Percentiles rank a stretch among this genome's conserved stretches.
phyloP scores from a whole-genome alignment of 2,113 vertebrate species.

The Onychostruthus taczanowskii region DNA sequence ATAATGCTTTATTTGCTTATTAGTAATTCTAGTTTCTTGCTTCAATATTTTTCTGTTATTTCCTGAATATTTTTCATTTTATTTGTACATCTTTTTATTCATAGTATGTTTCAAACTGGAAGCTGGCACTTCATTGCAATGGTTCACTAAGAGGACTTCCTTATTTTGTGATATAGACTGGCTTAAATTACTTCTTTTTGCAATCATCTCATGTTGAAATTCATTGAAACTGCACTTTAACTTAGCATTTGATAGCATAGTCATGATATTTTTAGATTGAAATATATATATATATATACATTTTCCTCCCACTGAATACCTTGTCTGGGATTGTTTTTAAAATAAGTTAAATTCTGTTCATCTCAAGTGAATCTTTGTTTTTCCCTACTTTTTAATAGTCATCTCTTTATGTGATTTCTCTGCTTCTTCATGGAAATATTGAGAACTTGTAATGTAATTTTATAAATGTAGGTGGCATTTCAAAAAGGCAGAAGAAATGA shows the following conservation, averaged over 20 bases:
- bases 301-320: background rate
- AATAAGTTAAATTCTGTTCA: background rate
- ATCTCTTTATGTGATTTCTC: background rate
- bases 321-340: conserved; percentile 24
- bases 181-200: background rate
- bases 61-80: background rate
- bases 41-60: background rate
- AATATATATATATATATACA: background rate
- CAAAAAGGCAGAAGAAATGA: conserved; percentile 25
- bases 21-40: background rate
- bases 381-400: conserved; percentile 5
- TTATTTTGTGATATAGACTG: background rate
- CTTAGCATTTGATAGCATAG: background rate
- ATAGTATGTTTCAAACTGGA: background rate
- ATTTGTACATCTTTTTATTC: background rate
- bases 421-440: conserved; percentile 24
- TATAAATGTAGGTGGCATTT: conserved; percentile 52
- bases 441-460: conserved; percentile 38
- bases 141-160: background rate
- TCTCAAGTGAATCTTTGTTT: conserved; percentile 24
- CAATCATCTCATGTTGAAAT: background rate
- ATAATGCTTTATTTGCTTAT: background rate
- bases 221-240: background rate
- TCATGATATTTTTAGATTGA: background rate
- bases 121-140: background rate